Conservation (phyloP, 1,140 invertebrate genomes). For the Cydia fagiglandana region DNA sequence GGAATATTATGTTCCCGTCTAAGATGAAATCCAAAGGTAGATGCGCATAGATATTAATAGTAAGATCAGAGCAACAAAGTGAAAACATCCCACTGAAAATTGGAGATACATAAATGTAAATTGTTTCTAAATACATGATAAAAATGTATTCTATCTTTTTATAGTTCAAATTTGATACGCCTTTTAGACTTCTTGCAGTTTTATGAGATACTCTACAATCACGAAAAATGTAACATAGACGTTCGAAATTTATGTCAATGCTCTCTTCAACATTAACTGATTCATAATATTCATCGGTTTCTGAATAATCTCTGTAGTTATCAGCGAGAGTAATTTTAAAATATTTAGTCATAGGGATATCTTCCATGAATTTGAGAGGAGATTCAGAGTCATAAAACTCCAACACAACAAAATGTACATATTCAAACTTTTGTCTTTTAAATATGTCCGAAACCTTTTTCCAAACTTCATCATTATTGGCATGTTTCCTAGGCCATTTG, state of each 20-base stretch:
- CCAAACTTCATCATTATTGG: constrained; percentile 28
- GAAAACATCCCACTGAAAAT: constrained; percentile 36
- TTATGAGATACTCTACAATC: constrained; percentile 41
- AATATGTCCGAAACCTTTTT: constrained; percentile 33
- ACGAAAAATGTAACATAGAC: constrained; percentile 36
- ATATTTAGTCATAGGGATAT: constrained; percentile 34
- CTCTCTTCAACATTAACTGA: neutral
- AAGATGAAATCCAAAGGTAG: constrained; percentile 43
- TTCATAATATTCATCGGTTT: constrained; percentile 24
- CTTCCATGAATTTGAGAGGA: constrained; percentile 39
- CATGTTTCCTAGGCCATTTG: constrained; percentile 33
- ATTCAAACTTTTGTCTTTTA: constrained; percentile 35
- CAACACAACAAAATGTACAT: constrained; percentile 40
- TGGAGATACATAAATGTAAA: constrained; percentile 41
- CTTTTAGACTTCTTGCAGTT: constrained; percentile 35
- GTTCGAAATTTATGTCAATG: constrained; percentile 37
- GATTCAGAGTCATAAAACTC: constrained; percentile 38
- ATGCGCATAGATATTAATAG: constrained; percentile 33
- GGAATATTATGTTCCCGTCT: constrained; percentile 42
- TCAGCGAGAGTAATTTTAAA: constrained; percentile 43
- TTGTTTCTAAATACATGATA: constrained; percentile 43
- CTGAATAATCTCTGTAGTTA: constrained; percentile 40
- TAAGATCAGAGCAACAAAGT: constrained; percentile 36
- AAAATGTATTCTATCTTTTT: constrained; percentile 43
- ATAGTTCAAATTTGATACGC: constrained; percentile 38